phyloP scores from a whole-genome alignment of 2,797 vertebrate genomes.

The Anas bernieri region DNA sequence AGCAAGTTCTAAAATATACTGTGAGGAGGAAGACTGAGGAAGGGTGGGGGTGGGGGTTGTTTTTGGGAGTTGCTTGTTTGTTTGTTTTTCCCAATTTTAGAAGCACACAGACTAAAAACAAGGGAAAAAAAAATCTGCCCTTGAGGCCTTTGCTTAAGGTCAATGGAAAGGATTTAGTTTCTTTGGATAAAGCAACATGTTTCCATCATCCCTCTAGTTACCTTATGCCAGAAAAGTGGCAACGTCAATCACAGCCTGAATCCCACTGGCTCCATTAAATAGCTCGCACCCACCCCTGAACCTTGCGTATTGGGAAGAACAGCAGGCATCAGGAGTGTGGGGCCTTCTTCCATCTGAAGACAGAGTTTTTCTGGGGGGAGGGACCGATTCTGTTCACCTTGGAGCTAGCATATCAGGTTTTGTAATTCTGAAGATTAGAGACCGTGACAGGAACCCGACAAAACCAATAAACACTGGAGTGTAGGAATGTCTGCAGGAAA shows the following conservation, averaged over 20 bases:
- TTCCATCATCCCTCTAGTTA: neutral
- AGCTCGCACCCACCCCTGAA: neutral
- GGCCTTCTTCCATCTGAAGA: neutral
- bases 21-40: neutral
- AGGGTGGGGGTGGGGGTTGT: neutral
- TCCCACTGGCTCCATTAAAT: neutral
- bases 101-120: neutral
- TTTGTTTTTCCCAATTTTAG: neutral
- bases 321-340: neutral
- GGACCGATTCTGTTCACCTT: neutral
- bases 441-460: neutral
- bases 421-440: neutral
- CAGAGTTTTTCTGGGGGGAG: neutral
- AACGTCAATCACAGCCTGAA: neutral
- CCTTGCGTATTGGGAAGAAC: accelerated
- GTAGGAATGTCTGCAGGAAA: neutral
- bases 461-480: neutral
- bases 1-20: neutral
- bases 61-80: neutral
- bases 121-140: neutral
- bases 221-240: neutral
- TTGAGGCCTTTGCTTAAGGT: conserved; percentile 1
- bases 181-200: conserved; percentile 13
- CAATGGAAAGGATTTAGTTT: neutral
- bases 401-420: accelerated